phyloP scores from a whole-genome alignment of 2,888 invertebrate genomes.

The Augochlorella aurata region DNA sequence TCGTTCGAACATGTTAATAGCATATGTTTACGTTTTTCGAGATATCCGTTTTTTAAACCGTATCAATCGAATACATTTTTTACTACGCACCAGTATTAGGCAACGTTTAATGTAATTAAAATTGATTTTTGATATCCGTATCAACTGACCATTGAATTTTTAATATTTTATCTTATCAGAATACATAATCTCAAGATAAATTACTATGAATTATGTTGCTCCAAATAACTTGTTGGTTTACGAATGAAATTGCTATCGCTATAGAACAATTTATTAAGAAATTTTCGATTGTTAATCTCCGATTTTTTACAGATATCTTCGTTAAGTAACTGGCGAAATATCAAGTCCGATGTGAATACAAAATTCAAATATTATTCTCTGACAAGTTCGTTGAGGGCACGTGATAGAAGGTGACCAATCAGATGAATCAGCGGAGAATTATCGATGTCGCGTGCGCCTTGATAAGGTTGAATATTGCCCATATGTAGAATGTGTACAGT shows the following conservation, averaged over 20 bases:
- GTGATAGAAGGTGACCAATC: constrained; percentile 39
- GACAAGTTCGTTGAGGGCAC: constrained; percentile 22
- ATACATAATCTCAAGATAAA: background rate
- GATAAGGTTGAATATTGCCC: constrained; percentile 36
- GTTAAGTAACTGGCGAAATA: background rate
- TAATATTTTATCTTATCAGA: background rate
- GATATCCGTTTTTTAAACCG: background rate
- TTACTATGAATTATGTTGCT: no score
- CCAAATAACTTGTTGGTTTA: background rate
- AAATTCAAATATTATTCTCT: constrained; percentile 10
- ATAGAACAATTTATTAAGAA: background rate
- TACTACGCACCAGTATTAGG: background rate
- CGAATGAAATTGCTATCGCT: background rate
- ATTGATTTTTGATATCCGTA: background rate
- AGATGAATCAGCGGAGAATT: background rate
- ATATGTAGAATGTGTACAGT: constrained; percentile 12
- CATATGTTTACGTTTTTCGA: background rate
- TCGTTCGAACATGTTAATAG: background rate
- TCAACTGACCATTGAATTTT: background rate
- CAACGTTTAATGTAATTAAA: background rate
- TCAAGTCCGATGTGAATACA: background rate
- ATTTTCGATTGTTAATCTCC: background rate
- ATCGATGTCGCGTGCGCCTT: constrained; percentile 24
- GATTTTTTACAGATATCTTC: background rate
- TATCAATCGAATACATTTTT: background rate